These are phyloP conservation scores for Eupithecia subfuscata DNA, from an alignment of 2,888 invertebrate species.

Conservation along the genomic window DNA sequence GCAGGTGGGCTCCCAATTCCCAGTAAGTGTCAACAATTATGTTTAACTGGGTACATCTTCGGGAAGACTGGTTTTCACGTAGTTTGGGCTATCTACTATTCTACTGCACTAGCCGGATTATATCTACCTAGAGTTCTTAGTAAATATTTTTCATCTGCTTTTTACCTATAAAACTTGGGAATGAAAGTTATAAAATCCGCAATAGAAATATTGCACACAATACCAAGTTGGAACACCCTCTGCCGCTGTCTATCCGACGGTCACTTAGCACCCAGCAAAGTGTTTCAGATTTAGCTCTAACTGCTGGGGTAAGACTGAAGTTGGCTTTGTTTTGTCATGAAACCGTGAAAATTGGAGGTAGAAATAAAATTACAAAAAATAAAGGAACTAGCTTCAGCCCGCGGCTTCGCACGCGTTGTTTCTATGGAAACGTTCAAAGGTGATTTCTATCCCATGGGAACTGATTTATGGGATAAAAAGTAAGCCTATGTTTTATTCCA, in stretches of 20 bases:
- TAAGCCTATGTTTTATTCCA: too few species aligned
- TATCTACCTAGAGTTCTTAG: not conserved
- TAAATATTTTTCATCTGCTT: not conserved
- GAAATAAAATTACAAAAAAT: not conserved
- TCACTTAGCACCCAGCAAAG: constrained; percentile 52
- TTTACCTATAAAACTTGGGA: not conserved
- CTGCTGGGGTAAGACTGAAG: constrained; percentile 13
- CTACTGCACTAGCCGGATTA: not conserved
- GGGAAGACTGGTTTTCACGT: too few species aligned
- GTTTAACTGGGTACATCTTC: too few species aligned
- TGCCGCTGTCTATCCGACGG: constrained; percentile 49
- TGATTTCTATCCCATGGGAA: too few species aligned
- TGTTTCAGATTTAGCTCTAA: constrained; percentile 51
- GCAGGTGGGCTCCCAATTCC: not conserved
- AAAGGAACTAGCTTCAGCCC: not conserved
- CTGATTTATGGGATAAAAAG: not conserved
- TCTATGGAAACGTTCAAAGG: too few species aligned
- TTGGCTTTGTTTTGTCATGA: constrained; percentile 3
- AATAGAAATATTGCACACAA: constrained; percentile 2
- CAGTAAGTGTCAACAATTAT: too few species aligned
- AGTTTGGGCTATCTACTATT: not conserved
- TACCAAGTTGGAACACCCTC: constrained; percentile 41
- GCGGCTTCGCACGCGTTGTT: too few species aligned
- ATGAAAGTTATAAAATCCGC: not conserved
- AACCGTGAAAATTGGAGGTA: not conserved